A percentile compares a stretch with the other conserved stretches of the same genome.
These are phyloP conservation scores for Neoaliturus tenellus DNA, from an alignment of 2,888 invertebrate genomes.

Conservation along the genomic window DNA sequence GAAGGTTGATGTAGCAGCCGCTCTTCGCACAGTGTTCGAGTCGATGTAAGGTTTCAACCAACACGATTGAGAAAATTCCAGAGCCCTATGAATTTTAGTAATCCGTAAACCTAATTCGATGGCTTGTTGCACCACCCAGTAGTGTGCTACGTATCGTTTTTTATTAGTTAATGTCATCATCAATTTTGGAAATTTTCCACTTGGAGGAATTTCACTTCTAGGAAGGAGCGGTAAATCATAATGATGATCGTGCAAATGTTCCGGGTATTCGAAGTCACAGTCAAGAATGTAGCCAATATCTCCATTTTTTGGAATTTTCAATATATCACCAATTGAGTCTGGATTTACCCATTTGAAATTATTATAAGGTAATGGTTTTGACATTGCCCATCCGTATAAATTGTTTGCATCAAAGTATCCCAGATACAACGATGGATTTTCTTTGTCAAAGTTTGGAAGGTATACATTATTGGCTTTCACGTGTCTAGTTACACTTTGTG, in stretches of 20 bases:
- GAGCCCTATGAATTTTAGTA: constrained; percentile 65
- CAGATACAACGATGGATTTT: constrained; percentile 9
- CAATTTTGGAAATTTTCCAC: constrained; percentile 54
- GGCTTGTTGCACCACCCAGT: constrained; percentile 41
- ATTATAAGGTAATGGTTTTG: constrained; percentile 22
- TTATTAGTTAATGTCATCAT: constrained; percentile 51
- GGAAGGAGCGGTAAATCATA: constrained; percentile 58
- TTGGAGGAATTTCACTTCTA: constrained; percentile 17
- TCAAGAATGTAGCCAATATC: constrained; percentile 57
- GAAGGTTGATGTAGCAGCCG: constrained; percentile 68
- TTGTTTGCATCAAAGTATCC: constrained; percentile 57
- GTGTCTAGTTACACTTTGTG: constrained; percentile 50
- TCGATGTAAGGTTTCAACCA: constrained; percentile 68
- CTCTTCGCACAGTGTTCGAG: constrained; percentile 59
- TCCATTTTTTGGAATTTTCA: constrained; percentile 28
- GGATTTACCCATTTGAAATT: constrained; percentile 56
- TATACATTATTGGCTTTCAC: constrained; percentile 53
- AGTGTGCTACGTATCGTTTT: constrained; percentile 53
- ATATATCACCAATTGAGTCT: constrained; percentile 13
- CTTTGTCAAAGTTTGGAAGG: constrained; percentile 54
- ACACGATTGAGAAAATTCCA: constrained; percentile 67
- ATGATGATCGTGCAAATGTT: constrained; percentile 47
- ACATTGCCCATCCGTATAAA: constrained; percentile 56
- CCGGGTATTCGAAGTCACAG: constrained; percentile 57
- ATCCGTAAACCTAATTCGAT: constrained; percentile 66